A percentile compares a stretch with the other conserved stretches of the same genome.
Evolutionary conservation across 2,797 vertebrate species (phyloP).

Genomic region (Danionella dracula): DNA sequence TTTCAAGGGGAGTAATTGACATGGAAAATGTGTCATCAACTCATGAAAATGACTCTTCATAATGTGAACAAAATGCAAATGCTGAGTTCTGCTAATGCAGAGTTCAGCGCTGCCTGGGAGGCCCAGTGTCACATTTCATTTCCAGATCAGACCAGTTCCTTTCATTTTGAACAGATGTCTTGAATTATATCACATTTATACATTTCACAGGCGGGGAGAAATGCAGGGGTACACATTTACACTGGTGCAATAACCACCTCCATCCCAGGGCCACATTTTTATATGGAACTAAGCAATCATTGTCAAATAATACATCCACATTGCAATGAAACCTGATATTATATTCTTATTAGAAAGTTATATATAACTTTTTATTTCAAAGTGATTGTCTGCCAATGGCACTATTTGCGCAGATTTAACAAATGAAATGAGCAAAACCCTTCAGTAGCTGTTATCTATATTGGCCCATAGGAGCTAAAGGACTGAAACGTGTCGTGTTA

Average conservation of each 20-base stretch:
- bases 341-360: no score
- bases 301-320: no score
- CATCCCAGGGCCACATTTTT: no score
- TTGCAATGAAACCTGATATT: no score
- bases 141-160: neutral
- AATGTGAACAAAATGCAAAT: constrained; percentile 25
- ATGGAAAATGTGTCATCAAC: constrained; percentile 14
- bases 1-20: neutral
- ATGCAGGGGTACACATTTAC: no score
- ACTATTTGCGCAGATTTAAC: neutral
- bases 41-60: constrained; percentile 2
- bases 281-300: no score
- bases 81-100: constrained; percentile 5
- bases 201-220: no score
- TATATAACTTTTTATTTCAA: neutral
- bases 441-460: neutral
- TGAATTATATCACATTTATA: neutral
- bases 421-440: neutral
- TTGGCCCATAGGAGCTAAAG: neutral
- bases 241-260: no score
- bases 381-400: neutral
- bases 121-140: neutral
- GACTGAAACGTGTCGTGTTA: neutral
- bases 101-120: neutral
- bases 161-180: constrained; percentile 8